Evolutionary conservation across 1,140 invertebrate genomes (phyloP).

Genomic region (Plutomurus gul): DNA sequence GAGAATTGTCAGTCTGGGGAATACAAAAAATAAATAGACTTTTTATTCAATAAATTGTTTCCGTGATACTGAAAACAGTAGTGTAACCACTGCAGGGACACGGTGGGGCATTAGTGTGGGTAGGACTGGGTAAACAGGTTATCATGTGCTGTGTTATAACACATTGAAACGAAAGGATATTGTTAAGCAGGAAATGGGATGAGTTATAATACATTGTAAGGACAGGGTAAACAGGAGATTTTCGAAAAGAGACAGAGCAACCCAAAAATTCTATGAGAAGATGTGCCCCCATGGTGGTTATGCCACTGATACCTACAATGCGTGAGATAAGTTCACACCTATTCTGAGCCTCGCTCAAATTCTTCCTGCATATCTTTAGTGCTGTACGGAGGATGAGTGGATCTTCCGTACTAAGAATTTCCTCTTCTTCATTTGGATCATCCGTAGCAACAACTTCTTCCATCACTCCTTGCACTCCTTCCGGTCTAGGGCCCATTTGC

Average conservation of each 20-base stretch:
- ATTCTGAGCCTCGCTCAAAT: slow-evolving; percentile 22
- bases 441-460: neutral
- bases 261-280: no score
- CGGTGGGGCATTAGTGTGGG: neutral
- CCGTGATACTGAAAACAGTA: neutral
- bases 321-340: neutral
- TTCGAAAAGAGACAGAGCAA: neutral
- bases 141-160: no score
- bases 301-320: neutral
- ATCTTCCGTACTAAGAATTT: slow-evolving; percentile 19
- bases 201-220: no score
- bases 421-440: neutral
- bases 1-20: neutral
- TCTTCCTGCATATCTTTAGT: slow-evolving; percentile 24
- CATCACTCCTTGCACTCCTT: neutral
- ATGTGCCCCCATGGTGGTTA: no score
- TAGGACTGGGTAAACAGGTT: neutral
- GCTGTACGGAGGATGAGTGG: neutral
- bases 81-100: neutral
- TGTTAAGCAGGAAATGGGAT: no score
- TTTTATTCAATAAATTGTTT: neutral
- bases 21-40: neutral
- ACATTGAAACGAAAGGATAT: no score
- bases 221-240: no score
- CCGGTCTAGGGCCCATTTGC: neutral